These are phyloP conservation scores for Menidia beryllina DNA, from an alignment of 2,113 vertebrate genomes.

Conservation along the genomic window DNA sequence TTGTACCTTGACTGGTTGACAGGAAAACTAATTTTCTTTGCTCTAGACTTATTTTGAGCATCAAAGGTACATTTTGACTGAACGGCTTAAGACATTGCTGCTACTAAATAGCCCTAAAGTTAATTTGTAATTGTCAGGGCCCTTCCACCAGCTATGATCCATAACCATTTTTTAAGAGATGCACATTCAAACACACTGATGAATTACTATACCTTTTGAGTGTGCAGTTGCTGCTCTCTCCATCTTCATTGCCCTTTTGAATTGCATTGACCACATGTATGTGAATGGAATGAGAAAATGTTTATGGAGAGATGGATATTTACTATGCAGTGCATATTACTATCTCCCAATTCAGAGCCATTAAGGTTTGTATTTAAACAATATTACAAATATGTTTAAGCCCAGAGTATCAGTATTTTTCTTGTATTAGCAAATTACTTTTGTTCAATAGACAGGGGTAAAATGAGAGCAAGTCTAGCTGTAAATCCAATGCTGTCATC, in stretches of 20 bases:
- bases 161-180: slow-evolving; percentile 24
- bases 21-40: background rate
- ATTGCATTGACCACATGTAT: slow-evolving; percentile 53
- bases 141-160: slow-evolving; percentile 10
- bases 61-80: background rate
- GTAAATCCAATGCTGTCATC: slow-evolving; percentile 25
- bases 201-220: slow-evolving; percentile 32
- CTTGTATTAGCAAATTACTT: slow-evolving; percentile 58
- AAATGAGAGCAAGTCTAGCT: slow-evolving; percentile 57
- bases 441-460: slow-evolving; percentile 50
- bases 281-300: slow-evolving; percentile 48
- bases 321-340: slow-evolving; percentile 54
- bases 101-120: background rate
- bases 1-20: slow-evolving; percentile 20
- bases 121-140: background rate
- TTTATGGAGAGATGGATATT: slow-evolving; percentile 56
- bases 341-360: slow-evolving; percentile 37
- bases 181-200: slow-evolving; percentile 36
- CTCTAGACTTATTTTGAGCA: slow-evolving; percentile 1
- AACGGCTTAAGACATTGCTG: background rate
- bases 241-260: slow-evolving; percentile 61
- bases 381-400: slow-evolving; percentile 50
- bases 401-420: slow-evolving; percentile 37
- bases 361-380: slow-evolving; percentile 45
- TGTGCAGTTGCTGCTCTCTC: slow-evolving; percentile 33